Evolutionary conservation across 1,140 invertebrate species (phyloP), one percentile per base, ranked within the genome.

Genomic region (Bombus superbus): DNA sequence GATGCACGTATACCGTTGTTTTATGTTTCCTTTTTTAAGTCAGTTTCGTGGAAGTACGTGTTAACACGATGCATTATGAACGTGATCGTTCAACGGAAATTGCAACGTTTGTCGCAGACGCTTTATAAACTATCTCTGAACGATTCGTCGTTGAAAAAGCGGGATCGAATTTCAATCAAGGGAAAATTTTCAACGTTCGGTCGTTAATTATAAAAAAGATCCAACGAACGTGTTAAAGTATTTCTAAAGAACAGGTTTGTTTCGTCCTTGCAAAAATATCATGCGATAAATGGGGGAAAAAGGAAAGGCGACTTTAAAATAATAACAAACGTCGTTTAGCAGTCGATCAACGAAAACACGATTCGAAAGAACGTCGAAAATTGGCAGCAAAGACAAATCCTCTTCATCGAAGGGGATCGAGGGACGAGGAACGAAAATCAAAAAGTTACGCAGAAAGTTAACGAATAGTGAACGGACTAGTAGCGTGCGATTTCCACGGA

Each of bases 401-500:
- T 66, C 3, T 44, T 64, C 35, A 35, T 35, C 22, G 1, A 44
- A 66, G 18, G 42, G 28, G 62, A 28, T 38, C 32, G 76, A 32
- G 62, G 44, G 59, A 57, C 80, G 85, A 40, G 72, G 22, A 66
- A 15, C 47, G 71, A 66, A 40, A 57, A 66, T 13, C 59, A 72
- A 68, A 83, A 84, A 84, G 76, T 81, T 73, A 59, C 38, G 64
- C 42, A 64, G 74, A 88, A 82, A 85, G 79, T 83, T 71, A 83
- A 76, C 80, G 84, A 88, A 68, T 78, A 57, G 75, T 69, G 80
- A 81, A 79, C 71, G 44, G 53, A 71, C 44, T 71, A 75, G 73
- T 71, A 57, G 88, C 71, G 81, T 59, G 81, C 86, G 89, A 90
- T 91, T 91, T 90, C 86, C 90, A 88, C 85, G 90, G 89, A 91